Evolutionary conservation across 2,888 invertebrate genomes (phyloP), one percentile per base, ranked within the genome.

Genomic region (Neoascia interrupta): DNA sequence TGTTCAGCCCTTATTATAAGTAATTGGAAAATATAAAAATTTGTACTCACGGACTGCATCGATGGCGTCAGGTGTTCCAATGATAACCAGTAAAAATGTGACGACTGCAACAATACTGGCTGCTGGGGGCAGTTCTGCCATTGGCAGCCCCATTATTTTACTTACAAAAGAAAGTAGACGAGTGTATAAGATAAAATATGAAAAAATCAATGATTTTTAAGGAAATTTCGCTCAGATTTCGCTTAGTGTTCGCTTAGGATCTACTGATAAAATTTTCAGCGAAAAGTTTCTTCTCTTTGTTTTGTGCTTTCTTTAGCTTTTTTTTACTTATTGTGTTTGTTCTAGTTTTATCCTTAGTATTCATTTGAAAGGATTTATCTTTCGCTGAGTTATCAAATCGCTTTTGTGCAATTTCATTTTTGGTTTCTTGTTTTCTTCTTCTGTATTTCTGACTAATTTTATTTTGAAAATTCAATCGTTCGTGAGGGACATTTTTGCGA

Each of bases 91-190:
- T 83, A 84, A 82, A 82, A 88, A 82, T 81, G 85, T 82, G 82
- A 83, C 84, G 79, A 84, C 85, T 87, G 88, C 87, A 86, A 87
- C 85, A 84, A 85, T 81, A 85, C 84, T 86, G 86, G 85, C 85
- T 85, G 84, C 87, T 87, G 84, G 82, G 84, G 85, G 84, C 84
- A 84, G 81, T 83, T 83, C 84, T 84, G 87, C 88, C 87, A 87
- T 85, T 85, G 87, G 88, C 88, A 88, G 86, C 87, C 88, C 88
- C 88, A 88, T 88, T 84, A 87, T 87, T 85, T n/a, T 86, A 79
- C 81, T 80, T 79, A 81, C 34, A 43, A 31, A 51, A 54, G 58
- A 53, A 53, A 58, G 39, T 11, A 47, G 28, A 68, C 37, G 3
- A 28, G 64, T 64, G 53, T 51, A 31, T 58, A 37, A 36, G 56